Percentiles rank a stretch among this genome's conserved stretches.
Evolutionary conservation across 2,797 vertebrate species (phyloP).

Genomic region (Clarias fuscus): DNA sequence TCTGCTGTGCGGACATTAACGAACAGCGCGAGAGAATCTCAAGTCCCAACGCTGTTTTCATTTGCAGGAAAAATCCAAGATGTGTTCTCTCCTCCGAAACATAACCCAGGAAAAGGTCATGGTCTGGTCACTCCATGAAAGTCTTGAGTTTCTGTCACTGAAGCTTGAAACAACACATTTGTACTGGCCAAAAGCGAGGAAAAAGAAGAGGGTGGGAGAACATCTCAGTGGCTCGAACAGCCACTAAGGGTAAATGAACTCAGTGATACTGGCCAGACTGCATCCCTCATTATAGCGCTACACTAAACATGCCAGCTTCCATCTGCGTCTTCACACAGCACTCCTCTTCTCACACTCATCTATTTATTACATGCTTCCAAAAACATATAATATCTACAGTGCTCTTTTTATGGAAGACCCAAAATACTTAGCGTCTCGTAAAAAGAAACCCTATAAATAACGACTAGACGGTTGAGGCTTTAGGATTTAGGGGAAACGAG

Average conservation of each 20-base stretch:
- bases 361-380: constrained; percentile 1
- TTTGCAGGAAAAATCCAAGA: constrained; percentile 75
- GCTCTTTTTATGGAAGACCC: constrained; percentile 9
- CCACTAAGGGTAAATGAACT: constrained; percentile 53
- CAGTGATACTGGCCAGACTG: constrained; percentile 48
- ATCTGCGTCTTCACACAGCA: constrained; percentile 36
- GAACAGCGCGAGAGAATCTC: constrained; percentile 71
- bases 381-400: constrained; percentile 2
- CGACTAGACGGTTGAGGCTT: constrained; percentile 13
- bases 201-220: constrained; percentile 39
- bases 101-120: constrained; percentile 70
- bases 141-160: constrained; percentile 69
- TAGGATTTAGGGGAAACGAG: background rate
- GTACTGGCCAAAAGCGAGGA: constrained; percentile 45
- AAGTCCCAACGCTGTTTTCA: constrained; percentile 73
- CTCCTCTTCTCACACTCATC: constrained; percentile 32
- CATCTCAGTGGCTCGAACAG: constrained; percentile 32
- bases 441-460: constrained; percentile 25
- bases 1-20: constrained; percentile 34
- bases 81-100: constrained; percentile 73
- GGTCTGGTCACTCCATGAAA: constrained; percentile 72
- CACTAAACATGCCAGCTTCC: constrained; percentile 37
- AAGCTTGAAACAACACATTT: constrained; percentile 66
- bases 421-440: background rate
- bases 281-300: constrained; percentile 36